phyloP scores from a whole-genome alignment of 2,113 vertebrate species.

The Heterochromis multidens region DNA sequence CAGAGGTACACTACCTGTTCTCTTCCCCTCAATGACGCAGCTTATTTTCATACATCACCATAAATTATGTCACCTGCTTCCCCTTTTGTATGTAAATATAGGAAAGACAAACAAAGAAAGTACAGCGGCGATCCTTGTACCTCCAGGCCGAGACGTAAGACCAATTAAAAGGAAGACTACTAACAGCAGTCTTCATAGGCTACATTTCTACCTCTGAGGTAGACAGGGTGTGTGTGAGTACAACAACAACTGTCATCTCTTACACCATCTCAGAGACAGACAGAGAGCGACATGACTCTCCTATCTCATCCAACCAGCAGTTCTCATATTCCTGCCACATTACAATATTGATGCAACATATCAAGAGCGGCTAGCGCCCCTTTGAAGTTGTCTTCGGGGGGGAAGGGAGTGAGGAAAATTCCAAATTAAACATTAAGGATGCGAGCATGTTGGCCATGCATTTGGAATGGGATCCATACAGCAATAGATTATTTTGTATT shows the following conservation, averaged over 20 bases:
- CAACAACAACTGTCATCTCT: conserved; percentile 49
- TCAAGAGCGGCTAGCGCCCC: conserved; percentile 75
- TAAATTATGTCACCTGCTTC: conserved; percentile 40
- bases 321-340: conserved; percentile 76
- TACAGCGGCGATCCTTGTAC: neutral
- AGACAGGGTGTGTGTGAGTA: neutral
- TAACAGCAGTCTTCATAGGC: conserved; percentile 16
- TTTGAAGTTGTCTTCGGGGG: conserved; percentile 80
- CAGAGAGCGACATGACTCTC: conserved; percentile 65
- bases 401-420: conserved; percentile 74
- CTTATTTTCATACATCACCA: conserved; percentile 57
- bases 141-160: neutral
- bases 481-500: conserved; percentile 82
- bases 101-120: conserved; percentile 9
- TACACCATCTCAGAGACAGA: conserved; percentile 62
- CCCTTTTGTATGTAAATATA: conserved; percentile 45
- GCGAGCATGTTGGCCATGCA: conserved; percentile 76
- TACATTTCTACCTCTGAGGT: conserved; percentile 37
- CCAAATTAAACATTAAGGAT: conserved; percentile 82
- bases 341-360: conserved; percentile 81
- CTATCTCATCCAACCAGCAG: conserved; percentile 75
- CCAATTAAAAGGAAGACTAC: conserved; percentile 45
- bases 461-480: conserved; percentile 78
- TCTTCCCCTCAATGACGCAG: conserved; percentile 16
- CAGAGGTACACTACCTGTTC: conserved; percentile 9